Conservation (phyloP, 2,113 vertebrate species). For the Canis aureus region DNA sequence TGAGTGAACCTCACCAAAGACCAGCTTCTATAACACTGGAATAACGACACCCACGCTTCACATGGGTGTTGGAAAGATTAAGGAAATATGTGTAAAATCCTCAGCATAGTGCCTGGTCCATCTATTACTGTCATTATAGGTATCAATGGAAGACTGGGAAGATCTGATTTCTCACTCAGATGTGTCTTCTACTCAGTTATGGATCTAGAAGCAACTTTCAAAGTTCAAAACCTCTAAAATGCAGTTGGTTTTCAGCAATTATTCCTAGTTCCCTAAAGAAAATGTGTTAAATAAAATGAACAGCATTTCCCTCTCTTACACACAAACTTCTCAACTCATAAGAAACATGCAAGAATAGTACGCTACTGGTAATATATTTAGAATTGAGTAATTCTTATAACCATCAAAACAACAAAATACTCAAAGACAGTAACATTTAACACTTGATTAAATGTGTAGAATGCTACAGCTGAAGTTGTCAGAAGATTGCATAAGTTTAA, state of each 20-base stretch:
- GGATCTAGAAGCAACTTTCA: conserved; percentile 21
- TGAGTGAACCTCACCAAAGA: conserved; percentile 17
- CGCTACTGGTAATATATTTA: neutral
- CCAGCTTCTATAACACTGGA: neutral
- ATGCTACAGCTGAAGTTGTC: neutral
- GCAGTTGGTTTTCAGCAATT: neutral
- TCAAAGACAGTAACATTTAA: conserved; percentile 8
- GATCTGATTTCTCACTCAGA: neutral
- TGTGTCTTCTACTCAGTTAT: neutral
- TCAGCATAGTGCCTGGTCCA: neutral
- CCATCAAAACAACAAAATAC: conserved; percentile 14
- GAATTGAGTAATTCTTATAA: neutral
- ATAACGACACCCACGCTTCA: neutral
- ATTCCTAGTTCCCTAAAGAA: neutral
- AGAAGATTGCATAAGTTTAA: neutral
- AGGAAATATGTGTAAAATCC: neutral
- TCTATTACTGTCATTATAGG: neutral
- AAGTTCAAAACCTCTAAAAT: neutral
- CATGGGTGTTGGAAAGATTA: conserved; percentile 21
- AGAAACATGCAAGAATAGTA: neutral
- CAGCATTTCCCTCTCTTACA: neutral
- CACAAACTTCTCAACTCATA: neutral
- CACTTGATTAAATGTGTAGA: neutral
- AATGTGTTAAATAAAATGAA: conserved; percentile 34
- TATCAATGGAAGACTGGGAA: conserved; percentile 22